Evolutionary conservation across 2,113 vertebrate genomes (phyloP).

Genomic region (Neoarius graeffei): DNA sequence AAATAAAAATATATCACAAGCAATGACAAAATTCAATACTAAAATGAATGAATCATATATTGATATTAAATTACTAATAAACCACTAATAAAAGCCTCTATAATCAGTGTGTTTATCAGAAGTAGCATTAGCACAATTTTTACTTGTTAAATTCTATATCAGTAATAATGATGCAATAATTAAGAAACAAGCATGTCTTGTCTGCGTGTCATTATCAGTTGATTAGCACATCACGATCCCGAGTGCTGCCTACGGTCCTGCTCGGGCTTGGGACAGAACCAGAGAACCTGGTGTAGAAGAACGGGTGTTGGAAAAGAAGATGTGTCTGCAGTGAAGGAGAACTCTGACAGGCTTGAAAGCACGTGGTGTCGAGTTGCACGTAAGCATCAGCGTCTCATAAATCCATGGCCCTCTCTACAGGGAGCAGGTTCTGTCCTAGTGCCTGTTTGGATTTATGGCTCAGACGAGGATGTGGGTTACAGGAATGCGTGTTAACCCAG

Average conservation of each 20-base stretch:
- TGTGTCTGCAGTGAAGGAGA: constrained; percentile 57
- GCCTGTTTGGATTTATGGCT: constrained; percentile 57
- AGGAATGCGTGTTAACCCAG: constrained; percentile 33
- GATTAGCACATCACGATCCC: not conserved
- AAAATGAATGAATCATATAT: not conserved
- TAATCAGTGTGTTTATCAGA: not conserved
- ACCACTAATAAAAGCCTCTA: no score
- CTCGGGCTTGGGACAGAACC: not conserved
- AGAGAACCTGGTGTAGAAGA: not conserved
- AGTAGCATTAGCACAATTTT: not conserved
- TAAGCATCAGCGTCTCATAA: constrained; percentile 55
- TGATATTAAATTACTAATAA: no score
- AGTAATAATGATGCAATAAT: not conserved
- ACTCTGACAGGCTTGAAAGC: constrained; percentile 35
- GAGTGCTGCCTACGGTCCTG: not conserved
- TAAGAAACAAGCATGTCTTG: not conserved
- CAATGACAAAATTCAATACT: not conserved
- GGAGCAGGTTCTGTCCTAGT: constrained; percentile 41
- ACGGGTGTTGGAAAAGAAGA: not conserved
- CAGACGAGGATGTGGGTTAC: constrained; percentile 48
- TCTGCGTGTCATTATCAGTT: not conserved
- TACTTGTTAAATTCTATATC: not conserved
- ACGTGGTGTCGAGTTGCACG: constrained; percentile 34
- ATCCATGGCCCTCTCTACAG: constrained; percentile 53
- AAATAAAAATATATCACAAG: not conserved